Evolutionary conservation across 2,113 vertebrate species (phyloP), one percentile per base, ranked within the genome.

Genomic region (Xiphophorus couchianus): DNA sequence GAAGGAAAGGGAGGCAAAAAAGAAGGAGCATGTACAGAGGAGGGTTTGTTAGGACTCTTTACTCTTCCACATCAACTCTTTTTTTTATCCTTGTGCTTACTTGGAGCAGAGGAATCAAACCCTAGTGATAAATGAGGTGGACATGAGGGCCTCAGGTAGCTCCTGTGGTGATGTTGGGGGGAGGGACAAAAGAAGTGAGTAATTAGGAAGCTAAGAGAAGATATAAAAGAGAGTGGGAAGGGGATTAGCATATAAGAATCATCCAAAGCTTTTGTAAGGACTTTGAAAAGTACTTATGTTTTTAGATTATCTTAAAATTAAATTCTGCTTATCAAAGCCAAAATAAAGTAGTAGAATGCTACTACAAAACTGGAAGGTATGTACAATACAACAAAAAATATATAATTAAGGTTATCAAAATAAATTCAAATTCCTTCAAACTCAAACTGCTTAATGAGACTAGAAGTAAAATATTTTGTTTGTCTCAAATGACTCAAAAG

Each of bases 51-150:
- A 95, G 94, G 95, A 96, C 95, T 97, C 95, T 95, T 95, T 96
- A 95, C 95, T 95, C 87, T 74, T 88, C 75, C 71, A 83, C 93
- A 83, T 88, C 84, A 86, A 84, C 76, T 85, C 83, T 89, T 94
- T 48, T 37, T 96, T 94, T 95, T 95, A 0, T 1, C 30, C n/a
- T 94, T 93, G 95, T 74, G 78, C 74, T 95, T 83, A 88, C 77
- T 82, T 85, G 94, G 96, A 97, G 96, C 94, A 95, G 95, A 95
- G 95, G 96, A 96, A 96, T 96, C 96, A 96, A 97, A 96, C 94
- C 94, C 94, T 86, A 93, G 95, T 99, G 97, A 99, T 99, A 96
- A 98, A 99, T 97, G 97, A 96, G 96, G 95, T 94, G 95, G 96
- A 96, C 93, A 94, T 93, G 94, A 94, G 95, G 95, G 96, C 95